Evolutionary conservation across 1,140 invertebrate species (phyloP), one percentile per base, ranked within the genome.

Genomic region (Drosophila sp.): DNA sequence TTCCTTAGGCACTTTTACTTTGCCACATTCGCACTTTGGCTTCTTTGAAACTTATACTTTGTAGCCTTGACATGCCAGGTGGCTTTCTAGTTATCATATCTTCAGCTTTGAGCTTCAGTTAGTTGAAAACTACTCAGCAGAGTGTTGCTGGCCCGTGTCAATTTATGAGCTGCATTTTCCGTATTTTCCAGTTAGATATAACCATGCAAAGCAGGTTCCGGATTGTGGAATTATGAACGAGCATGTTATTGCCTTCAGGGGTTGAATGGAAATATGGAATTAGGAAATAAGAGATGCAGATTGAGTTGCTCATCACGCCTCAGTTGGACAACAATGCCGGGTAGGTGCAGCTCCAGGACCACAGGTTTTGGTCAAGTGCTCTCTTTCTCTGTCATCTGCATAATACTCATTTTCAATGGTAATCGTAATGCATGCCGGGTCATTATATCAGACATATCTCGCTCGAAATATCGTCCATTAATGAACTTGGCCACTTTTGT

Each of bases 221-320:
- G 18, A 36, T 41, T 41, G 46, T 13, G 14, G 13, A 2, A 63
- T 36, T 38, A 56, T 56, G 38, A 25, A 13, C 9, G 13, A 40
- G 7, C 38, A 66, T 32, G 41, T 93, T 65, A 93, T 95, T 29
- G 94, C 97, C 70, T 90, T 92, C 25, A 92, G 94, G 18, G 95
- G 95, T 89, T 96, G 97, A 91, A 91, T 93, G 43, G 94, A 94
- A 71, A 93, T 97, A 36, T 96, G 96, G 95, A 0, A 94, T 96
- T 79, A 95, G 94, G 32, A 97, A 95, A 93, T 96, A 97, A 62
- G 97, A 98, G 93, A 91, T 79, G 92, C 93, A 93, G 0, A 94
- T 98, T 13, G 73, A 96, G 50, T 92, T 98, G 38, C 98, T 97
- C 95, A 95, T 98, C 92, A 96, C 97, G 91, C 93, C 96, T 41